Conservation (phyloP, 92 coral and sea anemone species). For the Porites lobata region DNA sequence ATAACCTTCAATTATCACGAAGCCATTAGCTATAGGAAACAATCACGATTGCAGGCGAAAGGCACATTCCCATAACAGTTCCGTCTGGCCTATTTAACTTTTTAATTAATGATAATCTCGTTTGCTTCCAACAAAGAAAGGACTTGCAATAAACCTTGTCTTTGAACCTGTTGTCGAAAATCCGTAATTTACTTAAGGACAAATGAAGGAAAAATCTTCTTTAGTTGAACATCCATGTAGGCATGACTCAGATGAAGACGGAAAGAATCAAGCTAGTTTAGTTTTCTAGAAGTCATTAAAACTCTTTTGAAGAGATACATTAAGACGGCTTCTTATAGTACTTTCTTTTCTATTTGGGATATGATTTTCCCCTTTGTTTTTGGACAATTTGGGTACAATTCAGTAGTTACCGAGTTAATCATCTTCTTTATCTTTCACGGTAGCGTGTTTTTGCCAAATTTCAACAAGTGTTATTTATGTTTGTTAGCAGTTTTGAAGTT, state of each 20-base stretch:
- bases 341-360: neutral
- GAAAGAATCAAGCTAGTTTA: neutral
- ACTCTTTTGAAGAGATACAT: neutral
- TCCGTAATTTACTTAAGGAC: neutral
- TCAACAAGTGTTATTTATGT: neutral
- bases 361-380: neutral
- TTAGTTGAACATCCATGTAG: no score
- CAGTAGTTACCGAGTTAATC: no score
- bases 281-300: neutral
- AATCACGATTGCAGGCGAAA: neutral
- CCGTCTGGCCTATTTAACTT: slow-evolving; percentile 9
- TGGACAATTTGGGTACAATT: neutral
- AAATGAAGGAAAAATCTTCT: neutral
- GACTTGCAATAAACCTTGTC: neutral
- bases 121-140: neutral
- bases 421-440: neutral
- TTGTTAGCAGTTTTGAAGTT: neutral
- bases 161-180: neutral
- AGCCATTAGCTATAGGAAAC: neutral
- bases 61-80: slow-evolving; percentile 3
- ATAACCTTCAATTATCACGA: neutral
- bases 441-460: neutral
- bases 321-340: no score
- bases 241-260: no score
- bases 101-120: slow-evolving; percentile 14